phyloP scores from a whole-genome alignment of 1,140 invertebrate genomes.

The Eupristina koningsbergeri region DNA sequence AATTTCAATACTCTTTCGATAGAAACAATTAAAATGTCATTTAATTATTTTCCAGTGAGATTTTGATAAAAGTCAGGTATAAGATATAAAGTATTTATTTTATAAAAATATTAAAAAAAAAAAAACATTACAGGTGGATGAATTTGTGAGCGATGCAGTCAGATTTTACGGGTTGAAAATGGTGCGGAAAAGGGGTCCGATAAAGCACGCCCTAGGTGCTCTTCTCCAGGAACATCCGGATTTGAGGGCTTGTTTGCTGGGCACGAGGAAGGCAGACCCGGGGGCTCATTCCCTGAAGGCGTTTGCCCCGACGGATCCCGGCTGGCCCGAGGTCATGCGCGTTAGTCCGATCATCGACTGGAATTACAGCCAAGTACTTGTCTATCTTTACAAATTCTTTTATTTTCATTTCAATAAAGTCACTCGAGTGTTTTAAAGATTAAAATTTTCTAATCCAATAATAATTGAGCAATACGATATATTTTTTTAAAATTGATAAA shows the following conservation, averaged over 20 bases:
- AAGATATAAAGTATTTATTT: neutral
- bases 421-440: too few species aligned
- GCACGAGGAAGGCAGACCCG: constrained; percentile 89
- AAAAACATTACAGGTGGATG: constrained; percentile 76
- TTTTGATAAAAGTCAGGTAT: too few species aligned
- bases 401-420: too few species aligned
- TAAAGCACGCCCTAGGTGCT: constrained; percentile 80
- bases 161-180: constrained; percentile 84
- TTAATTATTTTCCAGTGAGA: too few species aligned
- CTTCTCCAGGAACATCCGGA: constrained; percentile 78
- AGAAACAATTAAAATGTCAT: too few species aligned
- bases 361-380: constrained; percentile 81
- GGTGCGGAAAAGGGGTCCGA: constrained; percentile 79
- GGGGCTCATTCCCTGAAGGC: constrained; percentile 78
- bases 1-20: too few species aligned
- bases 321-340: constrained; percentile 91
- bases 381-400: too few species aligned
- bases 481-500: too few species aligned
- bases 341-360: constrained; percentile 92
- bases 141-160: constrained; percentile 83
- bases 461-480: too few species aligned
- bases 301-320: constrained; percentile 80
- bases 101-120: neutral
- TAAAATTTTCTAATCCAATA: too few species aligned
- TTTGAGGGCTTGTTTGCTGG: constrained; percentile 90